Evolutionary conservation across 2,797 vertebrate species (phyloP).

Genomic region (Sphenopsis melanotis): DNA sequence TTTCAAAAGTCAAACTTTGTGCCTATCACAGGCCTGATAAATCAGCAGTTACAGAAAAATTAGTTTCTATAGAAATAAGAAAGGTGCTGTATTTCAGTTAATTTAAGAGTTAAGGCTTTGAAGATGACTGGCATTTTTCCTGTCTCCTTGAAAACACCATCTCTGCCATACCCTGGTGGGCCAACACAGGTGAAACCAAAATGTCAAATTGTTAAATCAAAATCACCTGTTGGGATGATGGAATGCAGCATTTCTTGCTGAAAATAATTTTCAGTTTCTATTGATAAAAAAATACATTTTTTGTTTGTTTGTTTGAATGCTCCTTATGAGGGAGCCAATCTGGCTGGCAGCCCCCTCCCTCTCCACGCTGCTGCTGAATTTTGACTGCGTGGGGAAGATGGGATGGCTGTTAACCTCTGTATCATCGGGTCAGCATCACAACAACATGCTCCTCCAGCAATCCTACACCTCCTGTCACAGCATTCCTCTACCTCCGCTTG

Average conservation of each 20-base stretch:
- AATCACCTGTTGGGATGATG: accelerated
- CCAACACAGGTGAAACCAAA: background rate
- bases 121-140: background rate
- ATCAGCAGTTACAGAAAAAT: background rate
- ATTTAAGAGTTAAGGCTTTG: background rate
- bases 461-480: conserved; percentile 20
- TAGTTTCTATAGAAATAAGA: background rate
- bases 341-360: background rate
- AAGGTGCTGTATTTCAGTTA: background rate
- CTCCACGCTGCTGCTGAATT: background rate
- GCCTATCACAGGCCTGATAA: background rate
- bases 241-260: background rate
- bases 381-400: background rate
- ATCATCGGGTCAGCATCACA: background rate
- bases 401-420: conserved; percentile 10
- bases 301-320: background rate
- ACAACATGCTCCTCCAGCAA: conserved; percentile 12
- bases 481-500: conserved; percentile 31
- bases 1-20: background rate
- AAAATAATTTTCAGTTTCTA: background rate
- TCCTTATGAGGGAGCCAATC: background rate
- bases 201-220: background rate
- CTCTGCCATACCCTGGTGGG: background rate
- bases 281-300: background rate
- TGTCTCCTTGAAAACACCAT: background rate